Evolutionary conservation across 2,888 invertebrate species (phyloP).

Genomic region (Drosophila fungiperda): DNA sequence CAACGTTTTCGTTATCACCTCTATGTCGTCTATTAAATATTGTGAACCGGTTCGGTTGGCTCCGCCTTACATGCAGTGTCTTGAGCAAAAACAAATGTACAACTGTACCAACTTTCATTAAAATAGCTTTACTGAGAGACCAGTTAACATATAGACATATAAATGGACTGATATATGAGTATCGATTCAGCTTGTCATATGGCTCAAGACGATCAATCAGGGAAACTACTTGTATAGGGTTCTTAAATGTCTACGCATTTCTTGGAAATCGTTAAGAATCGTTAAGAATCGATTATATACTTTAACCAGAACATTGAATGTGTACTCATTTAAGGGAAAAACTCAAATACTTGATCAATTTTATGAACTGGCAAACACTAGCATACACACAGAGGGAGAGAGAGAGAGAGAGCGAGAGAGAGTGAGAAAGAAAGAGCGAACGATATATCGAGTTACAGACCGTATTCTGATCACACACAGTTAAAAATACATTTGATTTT

Average conservation of each 20-base stretch:
- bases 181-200: neutral
- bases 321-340: neutral
- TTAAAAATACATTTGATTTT: conserved; percentile 2
- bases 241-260: neutral
- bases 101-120: conserved; percentile 17
- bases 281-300: neutral
- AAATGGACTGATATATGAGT: neutral
- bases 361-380: conserved; percentile 14
- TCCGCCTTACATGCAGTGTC: neutral
- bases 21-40: neutral
- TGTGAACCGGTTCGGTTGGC: conserved; percentile 1
- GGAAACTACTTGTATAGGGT: neutral
- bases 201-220: neutral
- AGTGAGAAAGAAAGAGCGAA: neutral
- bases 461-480: conserved; percentile 8
- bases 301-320: conserved; percentile 3
- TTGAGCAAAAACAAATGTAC: neutral
- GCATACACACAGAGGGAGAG: neutral
- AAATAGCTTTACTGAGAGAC: neutral
- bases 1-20: neutral
- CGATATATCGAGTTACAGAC: conserved; percentile 1
- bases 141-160: conserved; percentile 9
- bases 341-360: neutral
- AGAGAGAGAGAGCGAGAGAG: neutral
- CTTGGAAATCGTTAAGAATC: neutral